Base-by-base conservation (phyloP, 2,888 invertebrate species). In the Tromatobia lineatoria region DNA sequence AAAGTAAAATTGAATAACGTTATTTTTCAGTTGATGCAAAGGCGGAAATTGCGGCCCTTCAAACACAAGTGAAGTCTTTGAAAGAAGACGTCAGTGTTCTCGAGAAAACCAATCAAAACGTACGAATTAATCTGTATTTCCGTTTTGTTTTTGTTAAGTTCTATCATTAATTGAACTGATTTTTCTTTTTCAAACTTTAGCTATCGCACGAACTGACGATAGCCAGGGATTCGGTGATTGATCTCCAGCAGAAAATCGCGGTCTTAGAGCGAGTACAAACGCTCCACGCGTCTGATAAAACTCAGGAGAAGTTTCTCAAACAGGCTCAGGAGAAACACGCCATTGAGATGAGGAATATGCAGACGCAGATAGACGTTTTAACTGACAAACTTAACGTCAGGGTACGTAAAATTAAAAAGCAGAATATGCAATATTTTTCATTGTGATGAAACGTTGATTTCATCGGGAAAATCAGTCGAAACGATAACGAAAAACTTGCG, bases 301-400 rank as follows among this genome's bases (percentile, higher is more conserved):
- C 89, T 0, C 90, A 93, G n/a, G 93, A 93, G 34, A 91, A 92
- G 64, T 91, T 94, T 76, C 87, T 94, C 73, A 95, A 94, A 64
- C 94, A 94, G 79, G 87, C 93, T 15, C 94, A 95, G 83, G 95
- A 95, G 34, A 92, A 94, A n/a, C 94, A 95, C 85, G 91, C 92
- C 0, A 93, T 94, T 0, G 94, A 95, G 89, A 90, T 94, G 42
- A 94, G 94, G 86, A 93, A 95, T 81, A 90, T 94, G 92, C 94
- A 94, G 86, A 94, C 94, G n/a, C 94, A 94, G 88, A 91, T 95
- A 38, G 94, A 94, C 73, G 91, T 93, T 69, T 83, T 94, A 13
- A 91, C 91, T 15, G 93, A 93, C 69, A 94, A 94, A 88, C 87
- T 94, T 38, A 90, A 89, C 70, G 76, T 80, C n/a, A 93, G 92